Evolutionary conservation across 92 coral and sea anemone species (phyloP).

Genomic region (Epizoanthus stellaris): DNA sequence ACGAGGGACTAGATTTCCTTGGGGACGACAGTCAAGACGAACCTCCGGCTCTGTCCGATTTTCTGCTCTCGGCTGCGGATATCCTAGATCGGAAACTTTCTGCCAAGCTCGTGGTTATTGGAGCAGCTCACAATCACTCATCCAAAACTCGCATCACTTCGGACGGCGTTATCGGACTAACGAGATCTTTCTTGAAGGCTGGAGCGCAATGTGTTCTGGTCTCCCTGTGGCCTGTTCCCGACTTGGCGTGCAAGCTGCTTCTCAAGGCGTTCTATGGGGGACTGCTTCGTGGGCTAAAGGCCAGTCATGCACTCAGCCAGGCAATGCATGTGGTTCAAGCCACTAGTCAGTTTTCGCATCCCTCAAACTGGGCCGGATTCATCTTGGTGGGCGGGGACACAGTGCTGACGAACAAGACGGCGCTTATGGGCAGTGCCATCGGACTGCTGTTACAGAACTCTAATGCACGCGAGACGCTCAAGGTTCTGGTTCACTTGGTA

Average conservation of each 20-base stretch:
- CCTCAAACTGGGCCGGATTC: constrained; percentile 99
- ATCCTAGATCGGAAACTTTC: constrained; percentile 81
- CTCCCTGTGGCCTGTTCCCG: constrained; percentile 98
- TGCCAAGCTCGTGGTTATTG: constrained; percentile 89
- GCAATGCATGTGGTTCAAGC: constrained; percentile 97
- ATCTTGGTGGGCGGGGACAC: constrained; percentile 92
- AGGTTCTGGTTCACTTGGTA: constrained; percentile 97
- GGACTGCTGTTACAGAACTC: constrained; percentile 82
- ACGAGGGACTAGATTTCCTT: constrained; percentile 77
- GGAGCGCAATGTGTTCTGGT: constrained; percentile 93
- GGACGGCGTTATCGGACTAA: constrained; percentile 92
- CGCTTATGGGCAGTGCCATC: constrained; percentile 84
- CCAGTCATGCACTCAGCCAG: constrained; percentile 96
- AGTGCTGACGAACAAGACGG: constrained; percentile 74
- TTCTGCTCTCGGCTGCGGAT: constrained; percentile 96
- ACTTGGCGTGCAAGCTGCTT: constrained; percentile 91
- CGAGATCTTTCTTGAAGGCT: constrained; percentile 91
- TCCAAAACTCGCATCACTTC: constrained; percentile 88
- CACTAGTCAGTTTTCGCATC: constrained; percentile 95
- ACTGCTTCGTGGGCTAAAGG: constrained; percentile 84
- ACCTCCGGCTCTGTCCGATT: constrained; percentile 87
- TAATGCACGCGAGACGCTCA: constrained; percentile 86
- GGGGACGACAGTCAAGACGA: constrained; percentile 82
- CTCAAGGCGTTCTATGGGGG: constrained; percentile 96
- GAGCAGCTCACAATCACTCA: constrained; percentile 94